Percentiles rank a stretch among this genome's conserved stretches.
phyloP scores from a whole-genome alignment of 2,888 invertebrate genomes.

The Galerucella nymphaeae region DNA sequence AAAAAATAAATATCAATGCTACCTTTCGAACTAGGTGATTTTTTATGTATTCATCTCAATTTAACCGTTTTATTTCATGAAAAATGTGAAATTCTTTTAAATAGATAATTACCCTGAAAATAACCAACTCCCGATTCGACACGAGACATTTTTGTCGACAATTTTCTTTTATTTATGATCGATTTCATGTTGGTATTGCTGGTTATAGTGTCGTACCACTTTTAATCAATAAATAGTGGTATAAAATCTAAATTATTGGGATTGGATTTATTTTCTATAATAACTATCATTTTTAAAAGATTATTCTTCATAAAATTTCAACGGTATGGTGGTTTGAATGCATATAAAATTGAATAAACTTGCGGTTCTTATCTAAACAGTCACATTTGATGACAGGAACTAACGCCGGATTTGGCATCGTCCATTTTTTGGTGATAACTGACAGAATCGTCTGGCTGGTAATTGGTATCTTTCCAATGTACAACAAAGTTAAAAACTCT shows the following conservation, averaged over 20 bases:
- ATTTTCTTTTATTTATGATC: too few species aligned
- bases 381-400: too few species aligned
- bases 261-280: not conserved
- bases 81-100: not conserved
- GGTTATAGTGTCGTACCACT: too few species aligned
- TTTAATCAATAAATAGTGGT: too few species aligned
- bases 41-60: not conserved
- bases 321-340: not conserved
- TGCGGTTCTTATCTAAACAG: not conserved
- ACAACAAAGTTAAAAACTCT: conserved; percentile 1
- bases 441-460: too few species aligned
- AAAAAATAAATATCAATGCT: too few species aligned
- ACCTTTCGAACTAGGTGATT: too few species aligned
- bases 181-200: too few species aligned
- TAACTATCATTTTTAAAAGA: conserved; percentile 5
- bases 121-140: not conserved
- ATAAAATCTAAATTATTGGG: not conserved
- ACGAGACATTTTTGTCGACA: too few species aligned
- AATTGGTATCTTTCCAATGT: not conserved
- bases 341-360: not conserved
- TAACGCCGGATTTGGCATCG: too few species aligned
- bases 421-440: too few species aligned
- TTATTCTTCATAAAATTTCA: not conserved
- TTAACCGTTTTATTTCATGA: not conserved
- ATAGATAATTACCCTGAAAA: not conserved